Conservation (phyloP, 2,113 vertebrate genomes). For the Chascanopsetta lugubris region DNA sequence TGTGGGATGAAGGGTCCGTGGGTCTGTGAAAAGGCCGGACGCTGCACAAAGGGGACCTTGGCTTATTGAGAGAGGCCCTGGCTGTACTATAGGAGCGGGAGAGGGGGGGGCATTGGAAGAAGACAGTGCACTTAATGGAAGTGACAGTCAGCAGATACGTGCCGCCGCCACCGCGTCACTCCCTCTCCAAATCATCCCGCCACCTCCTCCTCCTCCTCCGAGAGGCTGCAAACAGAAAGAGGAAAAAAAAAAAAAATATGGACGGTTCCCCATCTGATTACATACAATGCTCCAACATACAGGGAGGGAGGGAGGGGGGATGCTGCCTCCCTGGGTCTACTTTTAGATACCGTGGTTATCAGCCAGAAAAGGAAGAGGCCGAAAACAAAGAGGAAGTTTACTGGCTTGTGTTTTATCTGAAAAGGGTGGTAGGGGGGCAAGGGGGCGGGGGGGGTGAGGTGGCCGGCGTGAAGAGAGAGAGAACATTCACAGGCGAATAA, state of each 20-base stretch:
- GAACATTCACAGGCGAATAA: slow-evolving; percentile 49
- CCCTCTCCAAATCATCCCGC: slow-evolving; percentile 36
- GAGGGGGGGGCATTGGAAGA: neutral
- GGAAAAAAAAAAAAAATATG: slow-evolving; percentile 26
- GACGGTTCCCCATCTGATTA: slow-evolving; percentile 58
- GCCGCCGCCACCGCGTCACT: too few species aligned
- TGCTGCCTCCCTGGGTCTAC: slow-evolving; percentile 62
- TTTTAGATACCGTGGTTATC: slow-evolving; percentile 77
- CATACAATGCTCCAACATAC: slow-evolving; percentile 58
- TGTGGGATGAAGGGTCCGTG: slow-evolving; percentile 33
- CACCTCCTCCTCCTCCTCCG: slow-evolving; percentile 26
- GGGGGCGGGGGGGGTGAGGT: slow-evolving; percentile 54
- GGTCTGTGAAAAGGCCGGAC: slow-evolving; percentile 54
- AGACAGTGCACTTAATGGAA: slow-evolving; percentile 26
- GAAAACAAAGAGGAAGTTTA: slow-evolving; percentile 74
- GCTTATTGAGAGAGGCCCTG: slow-evolving; percentile 39
- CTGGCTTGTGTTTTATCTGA: slow-evolving; percentile 71
- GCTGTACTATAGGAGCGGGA: too few species aligned
- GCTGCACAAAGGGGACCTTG: slow-evolving; percentile 56
- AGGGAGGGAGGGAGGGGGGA: slow-evolving; percentile 12
- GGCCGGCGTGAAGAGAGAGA: slow-evolving; percentile 53
- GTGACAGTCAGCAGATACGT: slow-evolving; percentile 77
- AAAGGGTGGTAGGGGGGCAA: slow-evolving; percentile 65
- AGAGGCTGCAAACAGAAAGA: slow-evolving; percentile 39
- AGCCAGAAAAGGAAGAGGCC: slow-evolving; percentile 37